These are phyloP conservation scores for Hylia prasina DNA, from an alignment of 2,113 vertebrate species.

Conservation along the genomic window DNA sequence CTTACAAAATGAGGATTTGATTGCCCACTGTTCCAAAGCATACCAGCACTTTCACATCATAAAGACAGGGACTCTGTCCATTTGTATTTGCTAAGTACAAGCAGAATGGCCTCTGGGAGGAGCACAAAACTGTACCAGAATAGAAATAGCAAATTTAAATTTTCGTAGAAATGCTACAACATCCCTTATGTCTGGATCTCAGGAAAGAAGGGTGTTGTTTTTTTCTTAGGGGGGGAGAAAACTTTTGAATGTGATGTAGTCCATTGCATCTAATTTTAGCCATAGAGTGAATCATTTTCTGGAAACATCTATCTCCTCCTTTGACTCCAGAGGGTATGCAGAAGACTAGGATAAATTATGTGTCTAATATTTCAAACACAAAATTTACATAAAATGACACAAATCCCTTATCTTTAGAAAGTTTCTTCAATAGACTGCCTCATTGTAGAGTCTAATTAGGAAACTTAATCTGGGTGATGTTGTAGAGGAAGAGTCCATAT, in stretches of 20 bases:
- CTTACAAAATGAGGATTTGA: neutral
- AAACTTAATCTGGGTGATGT: neutral
- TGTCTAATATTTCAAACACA: neutral
- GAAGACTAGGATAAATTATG: neutral
- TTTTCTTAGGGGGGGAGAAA: neutral
- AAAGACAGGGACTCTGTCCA: neutral
- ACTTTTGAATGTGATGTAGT: neutral
- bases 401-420: neutral
- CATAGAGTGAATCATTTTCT: neutral
- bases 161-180: neutral
- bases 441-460: neutral
- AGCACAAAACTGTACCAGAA: neutral
- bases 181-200: neutral
- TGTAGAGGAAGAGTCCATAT: neutral
- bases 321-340: neutral
- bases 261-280: neutral
- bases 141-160: neutral
- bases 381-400: neutral
- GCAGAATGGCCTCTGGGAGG: neutral
- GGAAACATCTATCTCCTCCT: neutral
- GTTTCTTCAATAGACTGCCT: neutral
- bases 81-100: neutral
- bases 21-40: neutral
- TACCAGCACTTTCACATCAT: neutral
- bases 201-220: neutral